A percentile compares a stretch with the other conserved stretches of the same genome.
Conservation (phyloP, 2,797 vertebrate species). For the Microctenopoma lineatum region DNA sequence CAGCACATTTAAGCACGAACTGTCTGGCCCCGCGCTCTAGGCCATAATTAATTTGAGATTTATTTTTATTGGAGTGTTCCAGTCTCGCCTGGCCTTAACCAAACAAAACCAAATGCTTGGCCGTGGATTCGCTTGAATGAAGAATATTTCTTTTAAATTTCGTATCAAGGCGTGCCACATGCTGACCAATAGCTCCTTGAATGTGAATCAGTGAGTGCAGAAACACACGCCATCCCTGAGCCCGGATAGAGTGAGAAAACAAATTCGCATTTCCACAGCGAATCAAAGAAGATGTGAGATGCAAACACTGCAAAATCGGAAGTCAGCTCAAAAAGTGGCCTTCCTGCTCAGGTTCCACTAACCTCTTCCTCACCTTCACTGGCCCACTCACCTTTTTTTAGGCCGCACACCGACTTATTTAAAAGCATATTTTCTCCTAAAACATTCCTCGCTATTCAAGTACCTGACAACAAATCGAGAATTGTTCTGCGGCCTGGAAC, state of each 20-base stretch:
- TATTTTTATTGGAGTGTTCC: slow-evolving; percentile 99
- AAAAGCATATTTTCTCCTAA: slow-evolving; percentile 76
- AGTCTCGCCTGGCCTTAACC: slow-evolving; percentile 97
- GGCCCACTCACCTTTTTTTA: slow-evolving; percentile 23
- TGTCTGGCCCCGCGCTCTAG: slow-evolving; percentile 94
- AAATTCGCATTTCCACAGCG: slow-evolving; percentile 26
- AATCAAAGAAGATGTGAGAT: slow-evolving; percentile 13
- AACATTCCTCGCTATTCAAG: slow-evolving; percentile 79
- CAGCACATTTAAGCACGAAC: slow-evolving; percentile 87
- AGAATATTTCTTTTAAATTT: slow-evolving; percentile 90
- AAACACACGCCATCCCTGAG: slow-evolving; percentile 12
- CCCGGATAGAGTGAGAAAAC: not conserved
- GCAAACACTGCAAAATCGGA: slow-evolving; percentile 15
- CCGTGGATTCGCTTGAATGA: slow-evolving; percentile 92
- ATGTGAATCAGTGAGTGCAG: slow-evolving; percentile 34
- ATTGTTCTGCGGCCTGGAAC: slow-evolving; percentile 84
- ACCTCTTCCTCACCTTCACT: slow-evolving; percentile 7
- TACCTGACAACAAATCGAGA: slow-evolving; percentile 86
- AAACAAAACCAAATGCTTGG: slow-evolving; percentile 94
- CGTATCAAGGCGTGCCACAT: slow-evolving; percentile 90
- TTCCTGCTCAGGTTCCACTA: not conserved
- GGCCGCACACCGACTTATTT: slow-evolving; percentile 61
- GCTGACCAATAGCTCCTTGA: slow-evolving; percentile 73
- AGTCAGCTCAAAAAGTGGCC: not conserved
- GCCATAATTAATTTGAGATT: slow-evolving; percentile 99